Conservation (phyloP, 2,888 invertebrate genomes). For the Leptarthrus brevirostris region DNA sequence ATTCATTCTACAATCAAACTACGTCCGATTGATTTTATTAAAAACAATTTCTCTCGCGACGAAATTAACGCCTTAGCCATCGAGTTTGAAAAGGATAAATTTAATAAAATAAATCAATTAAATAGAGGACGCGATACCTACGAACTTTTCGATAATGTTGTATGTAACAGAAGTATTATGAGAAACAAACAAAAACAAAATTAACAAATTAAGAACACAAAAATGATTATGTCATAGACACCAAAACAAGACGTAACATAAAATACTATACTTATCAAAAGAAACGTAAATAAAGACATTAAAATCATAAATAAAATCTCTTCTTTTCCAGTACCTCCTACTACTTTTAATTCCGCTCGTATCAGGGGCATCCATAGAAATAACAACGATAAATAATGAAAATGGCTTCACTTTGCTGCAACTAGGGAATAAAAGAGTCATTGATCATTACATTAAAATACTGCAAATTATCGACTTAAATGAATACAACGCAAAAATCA, state of each 20-base stretch:
- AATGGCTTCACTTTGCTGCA: too few species aligned
- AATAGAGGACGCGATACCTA: conserved; percentile 4
- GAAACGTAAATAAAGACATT: conserved; percentile 9
- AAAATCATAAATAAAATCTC: neutral
- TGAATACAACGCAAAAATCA: neutral
- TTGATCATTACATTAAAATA: too few species aligned
- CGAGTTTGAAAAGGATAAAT: conserved; percentile 1
- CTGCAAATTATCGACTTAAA: neutral
- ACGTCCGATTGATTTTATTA: conserved; percentile 6
- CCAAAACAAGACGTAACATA: neutral
- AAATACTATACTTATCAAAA: conserved; percentile 3
- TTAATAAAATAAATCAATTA: conserved; percentile 10
- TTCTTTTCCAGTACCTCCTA: too few species aligned
- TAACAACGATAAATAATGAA: too few species aligned
- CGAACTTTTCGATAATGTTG: neutral
- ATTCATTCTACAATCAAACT: neutral
- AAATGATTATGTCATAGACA: neutral
- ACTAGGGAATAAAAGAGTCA: too few species aligned
- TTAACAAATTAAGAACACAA: neutral
- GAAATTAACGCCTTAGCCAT: neutral
- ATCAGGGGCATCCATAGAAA: too few species aligned
- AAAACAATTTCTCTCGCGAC: neutral
- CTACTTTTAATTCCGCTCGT: too few species aligned
- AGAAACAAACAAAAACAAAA: conserved; percentile 30
- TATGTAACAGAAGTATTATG: neutral